Evolutionary conservation across 2,113 vertebrate species (phyloP).

Genomic region (Myxocyprinus asiaticus): DNA sequence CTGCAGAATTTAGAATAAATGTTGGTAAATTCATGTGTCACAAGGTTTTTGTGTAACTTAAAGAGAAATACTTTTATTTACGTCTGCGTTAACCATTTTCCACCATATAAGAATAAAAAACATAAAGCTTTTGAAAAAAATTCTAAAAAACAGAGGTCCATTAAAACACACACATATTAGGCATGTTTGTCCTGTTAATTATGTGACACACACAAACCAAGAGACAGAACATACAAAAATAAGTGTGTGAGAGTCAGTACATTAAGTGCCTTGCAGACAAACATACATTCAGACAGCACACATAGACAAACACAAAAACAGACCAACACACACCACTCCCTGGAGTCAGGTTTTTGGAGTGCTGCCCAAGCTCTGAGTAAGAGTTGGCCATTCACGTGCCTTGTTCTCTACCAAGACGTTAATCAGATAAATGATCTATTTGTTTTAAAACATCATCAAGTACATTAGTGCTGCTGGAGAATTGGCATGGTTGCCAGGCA

Average conservation of each 20-base stretch:
- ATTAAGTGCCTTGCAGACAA: constrained; percentile 18
- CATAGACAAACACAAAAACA: constrained; percentile 25
- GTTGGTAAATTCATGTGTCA: no score
- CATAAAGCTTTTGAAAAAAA: neutral
- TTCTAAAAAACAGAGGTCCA: neutral
- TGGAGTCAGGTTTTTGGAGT: constrained; percentile 69
- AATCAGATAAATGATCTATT: constrained; percentile 95
- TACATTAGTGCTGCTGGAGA: constrained; percentile 78
- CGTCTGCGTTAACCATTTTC: no score
- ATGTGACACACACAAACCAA: constrained; percentile 20
- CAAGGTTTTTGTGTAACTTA: no score
- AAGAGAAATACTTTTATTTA: no score
- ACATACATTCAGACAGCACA: constrained; percentile 25
- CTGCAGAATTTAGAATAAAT: no score
- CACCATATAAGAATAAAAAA: neutral
- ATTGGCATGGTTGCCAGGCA: constrained; percentile 72
- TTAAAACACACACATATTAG: constrained; percentile 1
- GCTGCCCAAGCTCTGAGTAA: constrained; percentile 77
- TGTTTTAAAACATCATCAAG: constrained; percentile 88
- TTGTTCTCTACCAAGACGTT: constrained; percentile 80
- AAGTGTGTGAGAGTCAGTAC: constrained; percentile 18
- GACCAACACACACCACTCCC: neutral
- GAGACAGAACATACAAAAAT: constrained; percentile 9
- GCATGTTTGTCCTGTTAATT: constrained; percentile 5
- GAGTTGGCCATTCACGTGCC: constrained; percentile 80